Evolutionary conservation across 1,140 invertebrate species (phyloP), one percentile per base, ranked within the genome.

Genomic region (Listronotus bonariensis): DNA sequence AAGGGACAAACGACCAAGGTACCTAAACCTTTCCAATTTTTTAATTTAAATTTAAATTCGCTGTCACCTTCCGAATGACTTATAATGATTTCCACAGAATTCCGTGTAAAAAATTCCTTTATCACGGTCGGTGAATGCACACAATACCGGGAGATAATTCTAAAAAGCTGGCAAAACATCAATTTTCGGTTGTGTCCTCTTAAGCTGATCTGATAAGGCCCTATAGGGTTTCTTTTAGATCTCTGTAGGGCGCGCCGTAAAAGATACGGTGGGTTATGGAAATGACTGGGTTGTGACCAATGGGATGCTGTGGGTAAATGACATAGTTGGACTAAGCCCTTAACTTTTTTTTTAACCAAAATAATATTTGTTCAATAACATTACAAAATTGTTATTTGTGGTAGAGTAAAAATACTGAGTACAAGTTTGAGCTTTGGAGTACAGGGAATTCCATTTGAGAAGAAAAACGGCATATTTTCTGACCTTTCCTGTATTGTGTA

Each of bases 81-180:
- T 49, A 57, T 64, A 49, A 57, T 14, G 52, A 64, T 56, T 64
- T 55, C 51, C 12, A 36, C 1, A n/a, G 17, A 64, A 40, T 53
- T 41, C 38, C 38, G 48, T 66, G 64, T 64, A 57, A 62, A 59
- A 59, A 36, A 18, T 36, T 43, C 49, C 20, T 6, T 17, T 1
- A 14, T 17, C n/a, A 5, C 49, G 14, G n/a, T 20, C 17, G 26
- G 17, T 31, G 20, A 14, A 20, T 31, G 17, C 49, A 14, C 3
- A n/a, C 20, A n/a, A 31, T 14, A 49, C 6, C 0, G 8, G 0
- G 11, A 38, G 15, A 55, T 46, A 48, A 56, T 36, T 18, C 41
- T 36, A 61, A 63, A 72, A 67, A 73, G 65, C 71, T 71, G 71
- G 67, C 71, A 73, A 73, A 73, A 73, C 71, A 73, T 69, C 71